phyloP scores from a whole-genome alignment of 2,888 invertebrate genomes.

The Dioctria linearis region DNA sequence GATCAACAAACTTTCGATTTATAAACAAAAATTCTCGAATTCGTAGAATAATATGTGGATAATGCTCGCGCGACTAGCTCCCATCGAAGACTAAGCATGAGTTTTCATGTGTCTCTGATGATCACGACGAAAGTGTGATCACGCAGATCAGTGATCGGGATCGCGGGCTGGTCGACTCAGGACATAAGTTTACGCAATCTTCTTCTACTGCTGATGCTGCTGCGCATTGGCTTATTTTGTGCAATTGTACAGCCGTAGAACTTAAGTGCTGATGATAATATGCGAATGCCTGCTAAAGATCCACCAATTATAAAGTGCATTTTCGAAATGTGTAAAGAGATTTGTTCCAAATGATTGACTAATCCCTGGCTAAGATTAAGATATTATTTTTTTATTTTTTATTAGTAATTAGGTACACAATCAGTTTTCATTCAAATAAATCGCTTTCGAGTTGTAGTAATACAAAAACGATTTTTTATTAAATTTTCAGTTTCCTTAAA shows the following conservation, averaged over 20 bases:
- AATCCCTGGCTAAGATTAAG: background rate
- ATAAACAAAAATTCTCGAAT: constrained; percentile 23
- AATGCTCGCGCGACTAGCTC: constrained; percentile 37
- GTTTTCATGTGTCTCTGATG: background rate
- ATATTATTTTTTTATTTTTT: no score
- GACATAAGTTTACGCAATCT: constrained; percentile 45
- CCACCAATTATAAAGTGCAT: constrained; percentile 9
- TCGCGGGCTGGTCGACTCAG: background rate
- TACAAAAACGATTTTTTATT: background rate
- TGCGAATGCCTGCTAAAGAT: constrained; percentile 20
- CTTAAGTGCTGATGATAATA: background rate
- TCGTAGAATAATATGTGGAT: background rate
- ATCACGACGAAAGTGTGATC: no score
- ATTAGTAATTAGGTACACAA: no score
- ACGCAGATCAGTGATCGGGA: no score
- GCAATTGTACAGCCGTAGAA: background rate
- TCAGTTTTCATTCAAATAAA: no score
- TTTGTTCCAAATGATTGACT: constrained; percentile 22
- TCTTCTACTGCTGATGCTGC: background rate
- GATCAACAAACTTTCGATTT: constrained; percentile 32
- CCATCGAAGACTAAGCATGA: constrained; percentile 38
- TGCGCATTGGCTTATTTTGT: background rate
- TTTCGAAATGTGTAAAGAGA: constrained; percentile 12
- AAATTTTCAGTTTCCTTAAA: background rate
- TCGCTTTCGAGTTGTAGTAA: background rate